Evolutionary conservation across 2,113 vertebrate genomes (phyloP).

Genomic region (Turdus rufiventris): DNA sequence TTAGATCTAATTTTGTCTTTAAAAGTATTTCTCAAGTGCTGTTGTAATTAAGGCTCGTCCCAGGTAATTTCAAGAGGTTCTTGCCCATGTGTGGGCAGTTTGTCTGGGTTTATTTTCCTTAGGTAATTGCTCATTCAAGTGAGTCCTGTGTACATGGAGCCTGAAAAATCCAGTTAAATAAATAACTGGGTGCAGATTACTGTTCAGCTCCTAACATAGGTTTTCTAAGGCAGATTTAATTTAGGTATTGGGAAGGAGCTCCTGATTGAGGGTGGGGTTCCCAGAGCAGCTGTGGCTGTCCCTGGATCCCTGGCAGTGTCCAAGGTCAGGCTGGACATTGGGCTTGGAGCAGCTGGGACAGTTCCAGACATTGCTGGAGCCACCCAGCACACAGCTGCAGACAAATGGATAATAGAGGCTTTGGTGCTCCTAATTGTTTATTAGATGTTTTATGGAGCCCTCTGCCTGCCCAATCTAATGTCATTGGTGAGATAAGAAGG

Average conservation of each 20-base stretch:
- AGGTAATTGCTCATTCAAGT: background rate
- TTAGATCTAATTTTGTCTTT: background rate
- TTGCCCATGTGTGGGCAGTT: background rate
- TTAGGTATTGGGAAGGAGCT: background rate
- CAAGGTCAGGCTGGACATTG: background rate
- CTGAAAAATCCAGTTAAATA: background rate
- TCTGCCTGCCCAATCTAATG: background rate
- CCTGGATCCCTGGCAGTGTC: background rate
- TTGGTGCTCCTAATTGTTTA: background rate
- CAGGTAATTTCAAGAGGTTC: background rate
- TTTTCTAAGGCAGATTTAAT: background rate
- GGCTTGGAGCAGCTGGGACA: background rate
- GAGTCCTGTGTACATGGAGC: rapidly evolving
- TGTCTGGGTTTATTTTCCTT: background rate
- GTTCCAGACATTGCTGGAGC: background rate
- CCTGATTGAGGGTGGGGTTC: background rate
- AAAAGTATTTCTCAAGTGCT: background rate
- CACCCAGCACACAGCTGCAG: background rate
- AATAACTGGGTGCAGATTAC: no score
- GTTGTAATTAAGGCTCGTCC: background rate
- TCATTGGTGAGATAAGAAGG: background rate
- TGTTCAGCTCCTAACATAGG: rapidly evolving
- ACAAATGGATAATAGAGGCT: background rate
- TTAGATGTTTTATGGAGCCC: background rate
- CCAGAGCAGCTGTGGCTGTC: background rate